These are phyloP conservation scores for Carlito syrichta DNA, from an alignment of 2,113 vertebrate genomes.

Conservation along the genomic window DNA sequence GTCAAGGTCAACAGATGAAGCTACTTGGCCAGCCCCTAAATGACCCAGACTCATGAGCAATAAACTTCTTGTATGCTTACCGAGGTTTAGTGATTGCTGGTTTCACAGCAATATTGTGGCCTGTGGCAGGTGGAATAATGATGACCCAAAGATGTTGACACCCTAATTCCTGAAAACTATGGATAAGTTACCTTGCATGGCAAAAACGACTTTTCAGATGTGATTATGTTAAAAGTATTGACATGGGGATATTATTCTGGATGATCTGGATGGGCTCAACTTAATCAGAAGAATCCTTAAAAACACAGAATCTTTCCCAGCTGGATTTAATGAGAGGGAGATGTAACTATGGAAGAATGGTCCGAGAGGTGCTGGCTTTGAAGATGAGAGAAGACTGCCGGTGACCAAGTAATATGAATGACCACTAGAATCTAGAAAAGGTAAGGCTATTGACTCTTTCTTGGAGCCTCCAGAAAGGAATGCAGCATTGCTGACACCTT, in stretches of 20 bases:
- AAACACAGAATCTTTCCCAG: neutral
- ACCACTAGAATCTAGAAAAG: neutral
- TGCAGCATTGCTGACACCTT: neutral
- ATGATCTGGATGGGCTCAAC: neutral
- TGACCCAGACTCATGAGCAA: neutral
- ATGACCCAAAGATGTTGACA: neutral
- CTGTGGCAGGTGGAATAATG: neutral
- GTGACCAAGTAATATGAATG: neutral
- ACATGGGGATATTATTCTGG: neutral
- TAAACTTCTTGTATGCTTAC: neutral
- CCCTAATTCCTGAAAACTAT: neutral
- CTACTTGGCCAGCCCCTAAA: neutral
- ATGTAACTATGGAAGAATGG: neutral
- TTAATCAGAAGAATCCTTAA: neutral
- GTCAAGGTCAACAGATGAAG: neutral
- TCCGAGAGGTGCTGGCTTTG: neutral
- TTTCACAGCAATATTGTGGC: neutral
- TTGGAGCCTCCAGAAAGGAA: neutral
- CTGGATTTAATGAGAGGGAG: neutral
- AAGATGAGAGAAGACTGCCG: neutral
- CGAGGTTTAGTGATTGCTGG: neutral
- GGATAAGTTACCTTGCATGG: neutral
- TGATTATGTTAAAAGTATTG: neutral
- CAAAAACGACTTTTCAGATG: neutral
- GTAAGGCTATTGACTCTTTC: neutral